Evolutionary conservation across 2,888 invertebrate species (phyloP).

Genomic region (Bursaphelenchus okinawaensis): DNA sequence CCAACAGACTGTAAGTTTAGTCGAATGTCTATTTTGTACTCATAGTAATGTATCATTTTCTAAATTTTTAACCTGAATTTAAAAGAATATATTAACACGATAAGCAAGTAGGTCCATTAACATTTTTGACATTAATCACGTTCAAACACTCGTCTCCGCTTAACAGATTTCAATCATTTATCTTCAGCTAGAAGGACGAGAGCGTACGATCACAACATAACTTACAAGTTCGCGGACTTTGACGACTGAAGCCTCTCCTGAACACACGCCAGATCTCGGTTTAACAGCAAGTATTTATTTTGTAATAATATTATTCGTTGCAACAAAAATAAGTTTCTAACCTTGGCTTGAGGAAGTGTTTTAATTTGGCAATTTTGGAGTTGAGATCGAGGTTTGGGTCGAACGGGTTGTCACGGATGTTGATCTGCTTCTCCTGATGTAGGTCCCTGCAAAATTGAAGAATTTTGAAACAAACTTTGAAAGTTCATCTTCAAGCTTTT

Average conservation of each 20-base stretch:
- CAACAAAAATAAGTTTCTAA: conserved; percentile 1
- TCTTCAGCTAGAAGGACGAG: neutral
- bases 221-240: conserved; percentile 2
- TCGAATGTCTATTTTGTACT: no score
- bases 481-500: no score
- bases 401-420: neutral
- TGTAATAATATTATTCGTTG: neutral
- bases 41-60: no score
- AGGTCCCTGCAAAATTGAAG: no score
- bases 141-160: no score
- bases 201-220: neutral
- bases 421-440: no score
- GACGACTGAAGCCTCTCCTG: neutral
- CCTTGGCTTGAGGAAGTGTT: neutral
- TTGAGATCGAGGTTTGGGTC: neutral
- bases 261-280: neutral
- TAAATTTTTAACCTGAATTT: no score
- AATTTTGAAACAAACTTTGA: no score
- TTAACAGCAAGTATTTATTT: neutral
- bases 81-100: no score
- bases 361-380: neutral
- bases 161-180: no score
- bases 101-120: no score
- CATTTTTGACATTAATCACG: no score
- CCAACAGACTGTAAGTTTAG: neutral